phyloP scores from a whole-genome alignment of 2,113 vertebrate genomes.

The Prionailurus viverrinus region DNA sequence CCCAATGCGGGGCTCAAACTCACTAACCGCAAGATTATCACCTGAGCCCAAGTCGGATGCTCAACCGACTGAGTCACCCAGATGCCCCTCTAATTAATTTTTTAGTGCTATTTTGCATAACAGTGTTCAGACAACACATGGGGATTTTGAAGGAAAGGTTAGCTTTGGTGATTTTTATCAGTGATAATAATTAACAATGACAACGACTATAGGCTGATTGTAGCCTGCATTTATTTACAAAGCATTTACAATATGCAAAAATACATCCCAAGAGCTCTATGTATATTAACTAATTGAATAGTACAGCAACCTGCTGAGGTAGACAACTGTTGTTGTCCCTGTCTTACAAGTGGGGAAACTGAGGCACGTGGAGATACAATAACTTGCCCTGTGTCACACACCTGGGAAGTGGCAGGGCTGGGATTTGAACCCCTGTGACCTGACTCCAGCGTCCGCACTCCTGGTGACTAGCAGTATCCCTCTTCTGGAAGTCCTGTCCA shows the following conservation, averaged over 20 bases:
- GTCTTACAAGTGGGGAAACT: background rate
- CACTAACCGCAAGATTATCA: too few relatives aligned
- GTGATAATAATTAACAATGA: background rate
- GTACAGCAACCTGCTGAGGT: too few relatives aligned
- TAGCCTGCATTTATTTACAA: background rate
- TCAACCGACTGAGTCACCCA: too few relatives aligned
- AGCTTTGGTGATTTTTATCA: background rate
- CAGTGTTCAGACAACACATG: background rate
- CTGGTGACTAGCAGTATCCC: background rate
- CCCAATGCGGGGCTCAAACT: too few relatives aligned
- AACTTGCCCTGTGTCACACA: background rate
- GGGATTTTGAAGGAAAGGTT: background rate
- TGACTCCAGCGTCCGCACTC: too few relatives aligned
- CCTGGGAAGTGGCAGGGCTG: background rate
- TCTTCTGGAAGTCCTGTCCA: fast-evolving
- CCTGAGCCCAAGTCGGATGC: too few relatives aligned
- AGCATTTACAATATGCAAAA: background rate
- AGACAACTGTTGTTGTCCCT: background rate
- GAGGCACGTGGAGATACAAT: background rate
- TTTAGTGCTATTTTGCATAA: background rate
- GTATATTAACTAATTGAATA: background rate
- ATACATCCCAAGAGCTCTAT: background rate
- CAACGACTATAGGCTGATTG: too few relatives aligned
- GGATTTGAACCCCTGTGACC: background rate
- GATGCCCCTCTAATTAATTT: background rate